A percentile compares a stretch with the other conserved stretches of the same genome.
phyloP scores from a whole-genome alignment of 2,113 vertebrate genomes.

The Podarcis muralis region DNA sequence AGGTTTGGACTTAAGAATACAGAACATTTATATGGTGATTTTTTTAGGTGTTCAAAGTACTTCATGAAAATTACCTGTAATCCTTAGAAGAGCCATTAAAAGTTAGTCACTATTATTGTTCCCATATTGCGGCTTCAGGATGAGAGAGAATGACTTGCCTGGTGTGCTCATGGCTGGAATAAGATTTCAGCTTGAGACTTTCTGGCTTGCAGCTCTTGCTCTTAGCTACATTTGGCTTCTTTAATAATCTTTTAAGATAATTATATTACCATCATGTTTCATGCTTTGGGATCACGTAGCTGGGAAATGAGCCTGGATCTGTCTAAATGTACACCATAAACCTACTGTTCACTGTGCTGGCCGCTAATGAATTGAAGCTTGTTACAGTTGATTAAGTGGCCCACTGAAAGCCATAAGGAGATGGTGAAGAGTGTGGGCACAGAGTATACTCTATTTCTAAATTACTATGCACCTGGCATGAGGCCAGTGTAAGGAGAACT shows the following conservation, averaged over 20 bases:
- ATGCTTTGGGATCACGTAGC: slow-evolving; percentile 2
- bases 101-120: background rate
- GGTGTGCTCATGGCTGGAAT: background rate
- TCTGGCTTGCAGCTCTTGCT: background rate
- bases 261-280: background rate
- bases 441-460: background rate
- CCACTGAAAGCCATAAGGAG: background rate
- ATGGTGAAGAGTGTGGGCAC: background rate
- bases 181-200: background rate
- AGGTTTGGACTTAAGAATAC: background rate
- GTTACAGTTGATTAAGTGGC: background rate
- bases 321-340: background rate
- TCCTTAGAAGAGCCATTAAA: background rate
- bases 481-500: background rate
- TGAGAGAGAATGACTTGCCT: background rate
- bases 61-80: background rate
- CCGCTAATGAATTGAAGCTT: background rate
- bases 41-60: background rate
- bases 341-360: background rate
- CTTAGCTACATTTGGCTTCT: background rate
- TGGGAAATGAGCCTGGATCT: slow-evolving; percentile 7
- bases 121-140: background rate
- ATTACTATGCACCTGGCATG: background rate
- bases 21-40: background rate
- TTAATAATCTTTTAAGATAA: background rate